A percentile compares a stretch with the other conserved stretches of the same genome.
Evolutionary conservation across 2,888 invertebrate species (phyloP).

Genomic region (Cyclophora punctaria): DNA sequence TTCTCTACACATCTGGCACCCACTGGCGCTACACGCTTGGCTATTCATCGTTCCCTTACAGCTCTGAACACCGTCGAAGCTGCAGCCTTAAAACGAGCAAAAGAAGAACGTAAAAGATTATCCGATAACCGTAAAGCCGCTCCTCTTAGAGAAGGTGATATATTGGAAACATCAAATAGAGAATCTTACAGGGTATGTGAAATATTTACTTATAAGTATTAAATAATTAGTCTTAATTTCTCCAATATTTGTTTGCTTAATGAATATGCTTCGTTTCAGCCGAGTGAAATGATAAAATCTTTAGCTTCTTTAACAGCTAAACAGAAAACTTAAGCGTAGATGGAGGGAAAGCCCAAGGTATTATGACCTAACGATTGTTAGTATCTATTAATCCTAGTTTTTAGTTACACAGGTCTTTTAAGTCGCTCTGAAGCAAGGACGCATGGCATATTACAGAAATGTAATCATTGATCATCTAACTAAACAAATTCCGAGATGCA

Average conservation of each 20-base stretch:
- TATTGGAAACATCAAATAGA: constrained; percentile 39
- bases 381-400: no score
- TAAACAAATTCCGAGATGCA: no score
- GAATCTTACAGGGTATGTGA: constrained; percentile 41
- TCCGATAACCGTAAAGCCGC: constrained; percentile 35
- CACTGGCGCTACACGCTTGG: no score
- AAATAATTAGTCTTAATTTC: background rate
- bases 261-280: constrained; percentile 30
- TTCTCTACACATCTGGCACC: no score
- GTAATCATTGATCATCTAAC: no score
- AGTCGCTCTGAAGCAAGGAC: no score
- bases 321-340: constrained; percentile 30
- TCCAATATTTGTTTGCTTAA: no score
- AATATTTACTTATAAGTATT: no score
- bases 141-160: constrained; percentile 51
- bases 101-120: constrained; percentile 59
- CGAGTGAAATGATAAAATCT: constrained; percentile 66
- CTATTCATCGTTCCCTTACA: constrained; percentile 16
- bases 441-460: no score
- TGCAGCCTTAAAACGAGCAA: constrained; percentile 74
- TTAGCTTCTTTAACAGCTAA: constrained; percentile 51
- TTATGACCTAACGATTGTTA: no score
- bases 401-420: no score
- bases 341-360: constrained; percentile 61
- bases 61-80: constrained; percentile 76